Percentiles rank a stretch among this genome's conserved stretches.
Conservation (phyloP, 2,797 vertebrate species). For the Cichlasoma orientale region DNA sequence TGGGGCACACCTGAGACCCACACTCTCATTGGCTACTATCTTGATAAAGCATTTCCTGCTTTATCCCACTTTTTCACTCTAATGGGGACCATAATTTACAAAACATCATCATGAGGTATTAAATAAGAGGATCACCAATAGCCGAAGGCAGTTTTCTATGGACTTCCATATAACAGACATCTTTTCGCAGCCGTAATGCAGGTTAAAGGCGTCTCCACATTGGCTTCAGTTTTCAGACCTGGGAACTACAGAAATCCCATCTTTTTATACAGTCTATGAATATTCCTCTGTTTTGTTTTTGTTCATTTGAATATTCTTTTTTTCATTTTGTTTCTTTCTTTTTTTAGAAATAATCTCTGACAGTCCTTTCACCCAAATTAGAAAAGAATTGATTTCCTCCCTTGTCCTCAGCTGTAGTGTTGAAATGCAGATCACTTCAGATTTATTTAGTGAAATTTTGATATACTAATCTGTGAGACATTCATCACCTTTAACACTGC, state of each 20-base stretch:
- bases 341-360: not conserved
- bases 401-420: not conserved
- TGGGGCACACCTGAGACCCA: not conserved
- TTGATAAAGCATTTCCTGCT: not conserved
- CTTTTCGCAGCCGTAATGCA: not conserved
- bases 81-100: not conserved
- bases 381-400: not conserved
- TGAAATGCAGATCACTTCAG: not conserved
- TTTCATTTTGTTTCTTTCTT: not conserved
- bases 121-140: not conserved
- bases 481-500: not conserved
- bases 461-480: not conserved
- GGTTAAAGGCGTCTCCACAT: not conserved
- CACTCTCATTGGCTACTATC: not conserved
- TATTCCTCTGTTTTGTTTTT: not conserved
- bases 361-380: not conserved
- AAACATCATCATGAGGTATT: not conserved
- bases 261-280: not conserved
- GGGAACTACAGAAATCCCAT: not conserved
- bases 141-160: not conserved
- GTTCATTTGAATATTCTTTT: not conserved
- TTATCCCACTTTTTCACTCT: not conserved
- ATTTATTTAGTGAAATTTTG: conserved; percentile 5
- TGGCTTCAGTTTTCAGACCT: not conserved
- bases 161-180: not conserved